Evolutionary conservation across 1,140 invertebrate genomes (phyloP).

Genomic region (Macrocentrus cingulum): DNA sequence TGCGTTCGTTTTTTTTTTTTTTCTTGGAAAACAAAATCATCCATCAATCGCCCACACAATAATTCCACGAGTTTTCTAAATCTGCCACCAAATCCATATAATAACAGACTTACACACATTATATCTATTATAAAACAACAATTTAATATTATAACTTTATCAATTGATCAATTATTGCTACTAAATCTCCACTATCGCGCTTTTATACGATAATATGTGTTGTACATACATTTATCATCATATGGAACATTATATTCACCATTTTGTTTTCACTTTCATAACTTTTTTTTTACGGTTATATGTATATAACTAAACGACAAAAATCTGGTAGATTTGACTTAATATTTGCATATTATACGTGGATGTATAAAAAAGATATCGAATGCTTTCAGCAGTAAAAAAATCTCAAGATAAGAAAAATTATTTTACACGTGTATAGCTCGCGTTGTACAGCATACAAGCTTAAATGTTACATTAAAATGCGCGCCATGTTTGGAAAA

Average conservation of each 20-base stretch:
- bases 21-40: not conserved
- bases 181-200: not conserved
- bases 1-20: not conserved
- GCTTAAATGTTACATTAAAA: not conserved
- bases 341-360: not conserved
- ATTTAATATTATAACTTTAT: not conserved
- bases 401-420: not conserved
- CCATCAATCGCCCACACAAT: too few relatives aligned
- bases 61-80: too few relatives aligned
- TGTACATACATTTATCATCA: too few relatives aligned
- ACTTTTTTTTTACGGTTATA: too few relatives aligned
- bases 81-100: too few relatives aligned
- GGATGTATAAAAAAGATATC: not conserved
- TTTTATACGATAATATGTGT: not conserved
- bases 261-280: too few relatives aligned
- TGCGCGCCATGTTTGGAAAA: too few relatives aligned
- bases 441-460: not conserved
- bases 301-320: too few relatives aligned
- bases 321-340: too few relatives aligned
- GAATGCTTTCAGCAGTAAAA: not conserved
- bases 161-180: slow-evolving; percentile 1
- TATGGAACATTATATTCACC: too few relatives aligned
- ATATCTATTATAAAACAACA: not conserved
- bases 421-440: not conserved
- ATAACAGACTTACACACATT: not conserved